Percentiles rank a stretch among this genome's conserved stretches.
phyloP scores from a whole-genome alignment of 2,797 vertebrate genomes.

The Peromyscus melanophrys region DNA sequence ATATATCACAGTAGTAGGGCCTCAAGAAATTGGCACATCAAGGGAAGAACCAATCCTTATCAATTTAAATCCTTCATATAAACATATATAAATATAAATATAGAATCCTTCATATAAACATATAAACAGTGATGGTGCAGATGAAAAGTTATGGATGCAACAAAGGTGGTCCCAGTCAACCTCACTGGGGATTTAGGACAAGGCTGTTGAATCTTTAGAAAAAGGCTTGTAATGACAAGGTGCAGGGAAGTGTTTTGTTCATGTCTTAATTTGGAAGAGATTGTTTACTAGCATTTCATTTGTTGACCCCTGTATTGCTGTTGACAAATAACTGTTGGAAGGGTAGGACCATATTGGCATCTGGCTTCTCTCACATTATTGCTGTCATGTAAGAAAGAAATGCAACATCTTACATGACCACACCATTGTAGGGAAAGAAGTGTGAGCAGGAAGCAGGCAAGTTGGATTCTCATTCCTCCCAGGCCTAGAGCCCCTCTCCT shows the following conservation, averaged over 20 bases:
- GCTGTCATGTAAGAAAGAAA: slow-evolving; percentile 10
- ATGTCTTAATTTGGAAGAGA: slow-evolving; percentile 13
- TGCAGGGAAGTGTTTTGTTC: not conserved
- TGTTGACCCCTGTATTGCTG: not conserved
- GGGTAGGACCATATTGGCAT: slow-evolving; percentile 13
- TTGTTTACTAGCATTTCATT: not conserved
- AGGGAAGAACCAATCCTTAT: not conserved
- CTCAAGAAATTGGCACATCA: not conserved
- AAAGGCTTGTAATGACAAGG: not conserved
- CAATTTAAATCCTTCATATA: slow-evolving; percentile 36
- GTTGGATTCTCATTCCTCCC: slow-evolving; percentile 4
- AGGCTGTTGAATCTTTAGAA: slow-evolving; percentile 30
- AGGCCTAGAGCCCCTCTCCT: slow-evolving; percentile 23
- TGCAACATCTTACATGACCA: slow-evolving; percentile 13
- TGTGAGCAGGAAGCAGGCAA: slow-evolving; percentile 35
- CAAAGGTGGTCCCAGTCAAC: not conserved
- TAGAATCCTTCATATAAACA: not conserved
- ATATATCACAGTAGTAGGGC: not conserved
- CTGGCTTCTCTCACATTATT: slow-evolving; percentile 11
- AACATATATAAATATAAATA: no score
- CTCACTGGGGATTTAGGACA: not conserved
- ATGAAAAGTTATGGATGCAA: not conserved
- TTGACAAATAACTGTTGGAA: slow-evolving; percentile 26
- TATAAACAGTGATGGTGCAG: not conserved
- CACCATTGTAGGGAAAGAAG: not conserved